Conservation (phyloP, 2,888 invertebrate species). For the Himalopsyche japonica region DNA sequence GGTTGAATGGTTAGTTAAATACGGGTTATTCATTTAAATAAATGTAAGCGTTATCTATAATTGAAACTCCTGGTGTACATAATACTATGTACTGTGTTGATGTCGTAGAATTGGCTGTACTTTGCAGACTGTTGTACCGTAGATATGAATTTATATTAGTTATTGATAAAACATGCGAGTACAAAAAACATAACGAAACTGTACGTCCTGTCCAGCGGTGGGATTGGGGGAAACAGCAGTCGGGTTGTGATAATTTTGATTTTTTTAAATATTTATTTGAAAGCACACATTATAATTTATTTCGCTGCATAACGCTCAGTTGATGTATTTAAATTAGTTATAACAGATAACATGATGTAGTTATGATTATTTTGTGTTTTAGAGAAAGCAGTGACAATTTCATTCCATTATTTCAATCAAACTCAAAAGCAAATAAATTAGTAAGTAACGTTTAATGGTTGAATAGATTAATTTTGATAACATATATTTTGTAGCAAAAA, state of each 20-base stretch:
- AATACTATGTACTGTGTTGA: background rate
- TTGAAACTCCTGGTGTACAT: background rate
- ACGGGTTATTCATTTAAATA: background rate
- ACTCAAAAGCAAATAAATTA: background rate
- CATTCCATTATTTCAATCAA: background rate
- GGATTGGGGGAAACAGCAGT: background rate
- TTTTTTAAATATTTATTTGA: background rate
- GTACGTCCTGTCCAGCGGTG: background rate
- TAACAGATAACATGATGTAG: background rate
- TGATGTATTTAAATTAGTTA: background rate
- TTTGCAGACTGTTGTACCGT: background rate
- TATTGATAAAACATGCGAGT: background rate
- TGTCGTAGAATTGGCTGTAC: background rate
- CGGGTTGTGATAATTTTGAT: background rate
- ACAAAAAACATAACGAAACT: background rate
- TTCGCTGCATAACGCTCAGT: background rate
- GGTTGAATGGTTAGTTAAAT: background rate
- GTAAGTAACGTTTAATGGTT: background rate
- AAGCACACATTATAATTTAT: background rate
- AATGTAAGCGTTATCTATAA: background rate
- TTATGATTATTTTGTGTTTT: background rate
- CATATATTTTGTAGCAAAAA: too few species aligned
- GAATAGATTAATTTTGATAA: background rate
- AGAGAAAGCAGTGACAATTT: background rate
- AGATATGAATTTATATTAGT: background rate